Evolutionary conservation across 1,140 invertebrate species (phyloP).

Genomic region (Eriocheir sinensis): DNA sequence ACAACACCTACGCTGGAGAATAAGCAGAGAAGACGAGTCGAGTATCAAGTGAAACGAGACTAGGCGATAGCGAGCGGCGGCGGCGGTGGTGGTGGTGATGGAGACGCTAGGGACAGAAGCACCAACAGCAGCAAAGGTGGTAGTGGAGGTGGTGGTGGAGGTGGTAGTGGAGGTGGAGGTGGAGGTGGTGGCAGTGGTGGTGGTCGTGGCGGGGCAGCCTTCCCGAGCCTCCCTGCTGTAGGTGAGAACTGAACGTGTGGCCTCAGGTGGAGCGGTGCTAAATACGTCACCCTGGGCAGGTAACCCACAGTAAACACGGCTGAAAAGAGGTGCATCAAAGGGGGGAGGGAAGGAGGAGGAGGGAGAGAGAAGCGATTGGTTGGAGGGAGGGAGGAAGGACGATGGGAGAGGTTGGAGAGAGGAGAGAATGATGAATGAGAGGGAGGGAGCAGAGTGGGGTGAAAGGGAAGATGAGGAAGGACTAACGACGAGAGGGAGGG

Average conservation of each 20-base stretch:
- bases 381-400: not conserved
- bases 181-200: not conserved
- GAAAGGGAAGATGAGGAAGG: not conserved
- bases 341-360: not conserved
- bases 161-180: not conserved
- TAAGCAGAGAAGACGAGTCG: no score
- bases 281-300: conserved; percentile 1
- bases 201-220: not conserved
- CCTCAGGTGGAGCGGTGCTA: not conserved
- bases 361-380: not conserved
- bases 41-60: no score
- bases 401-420: not conserved
- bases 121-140: no score
- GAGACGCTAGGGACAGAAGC: no score
- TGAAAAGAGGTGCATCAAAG: not conserved
- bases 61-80: no score
- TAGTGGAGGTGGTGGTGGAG: not conserved
- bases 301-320: not conserved
- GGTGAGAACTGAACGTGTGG: not conserved
- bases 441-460: no score
- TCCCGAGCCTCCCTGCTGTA: not conserved
- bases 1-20: not conserved
- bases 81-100: not conserved
- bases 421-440: not conserved
- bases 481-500: not conserved